Evolutionary conservation across 2,797 vertebrate species (phyloP).

Genomic region (Fratercula arctica): DNA sequence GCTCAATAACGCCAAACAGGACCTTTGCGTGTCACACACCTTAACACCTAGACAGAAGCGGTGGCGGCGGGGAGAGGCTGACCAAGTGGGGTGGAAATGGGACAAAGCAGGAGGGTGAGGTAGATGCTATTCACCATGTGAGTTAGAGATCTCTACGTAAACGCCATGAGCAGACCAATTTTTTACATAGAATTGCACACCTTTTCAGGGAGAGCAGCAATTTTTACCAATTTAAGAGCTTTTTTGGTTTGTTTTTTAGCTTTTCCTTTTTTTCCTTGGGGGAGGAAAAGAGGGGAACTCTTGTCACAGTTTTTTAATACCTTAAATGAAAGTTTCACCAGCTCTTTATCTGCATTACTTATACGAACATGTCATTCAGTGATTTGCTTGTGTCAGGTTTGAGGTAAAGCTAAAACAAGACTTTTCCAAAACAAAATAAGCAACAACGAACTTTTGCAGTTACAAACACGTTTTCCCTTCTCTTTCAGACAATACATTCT

Average conservation of each 20-base stretch:
- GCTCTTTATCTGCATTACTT: neutral
- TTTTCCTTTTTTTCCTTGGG: neutral
- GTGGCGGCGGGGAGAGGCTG: neutral
- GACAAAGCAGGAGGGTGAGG: neutral
- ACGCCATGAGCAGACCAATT: accelerated
- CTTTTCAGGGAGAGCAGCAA: neutral
- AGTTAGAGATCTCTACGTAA: neutral
- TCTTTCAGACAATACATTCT: neutral
- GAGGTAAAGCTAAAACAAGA: neutral
- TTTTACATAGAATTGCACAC: neutral
- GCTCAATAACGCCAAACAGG: neutral
- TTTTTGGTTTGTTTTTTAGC: neutral
- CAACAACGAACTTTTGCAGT: neutral
- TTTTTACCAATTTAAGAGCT: neutral
- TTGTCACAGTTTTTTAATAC: neutral
- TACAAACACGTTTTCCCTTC: neutral
- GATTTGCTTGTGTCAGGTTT: neutral
- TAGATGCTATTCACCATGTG: neutral
- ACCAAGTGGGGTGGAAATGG: neutral
- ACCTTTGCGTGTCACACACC: accelerated
- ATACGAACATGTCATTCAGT: neutral
- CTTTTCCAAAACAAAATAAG: constrained; percentile 32
- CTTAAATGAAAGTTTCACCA: neutral
- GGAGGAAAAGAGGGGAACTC: neutral
- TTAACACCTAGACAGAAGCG: neutral